Base-by-base conservation (phyloP, 2,113 vertebrate species). In the Abramis brama region DNA sequence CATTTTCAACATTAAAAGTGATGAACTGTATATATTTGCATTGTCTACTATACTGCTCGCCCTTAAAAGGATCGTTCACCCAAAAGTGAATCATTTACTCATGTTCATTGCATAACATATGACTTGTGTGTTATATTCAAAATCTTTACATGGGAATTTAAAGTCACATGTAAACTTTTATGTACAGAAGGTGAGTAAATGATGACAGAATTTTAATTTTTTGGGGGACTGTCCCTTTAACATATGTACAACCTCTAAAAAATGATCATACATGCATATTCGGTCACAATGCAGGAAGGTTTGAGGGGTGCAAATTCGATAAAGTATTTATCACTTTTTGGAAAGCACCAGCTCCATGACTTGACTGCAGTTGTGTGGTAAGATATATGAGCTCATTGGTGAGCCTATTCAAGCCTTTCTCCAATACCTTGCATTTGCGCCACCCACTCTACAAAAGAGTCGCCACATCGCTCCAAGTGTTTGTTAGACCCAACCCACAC, bases 371-470 rank as follows among this genome's bases (percentile, higher is more conserved):
- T 13, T 52, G 25, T 68, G 62, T 82, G 64, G 62, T 33, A 52
- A 68, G 80, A 82, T 68, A 68, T 33, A 66, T 66, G 25, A 82
- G 60, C 79, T 27, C 62, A 50, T 47, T 33, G 25, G 79, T 82
- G 62, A 82, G 25, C 25, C 57, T 62, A 64, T 80, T 64, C 59
- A 43, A 62, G 59, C 36, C 59, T 80, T 80, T 64, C 59, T 64
- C n/a, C n/a, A 27, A 62, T 80, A 80, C 59, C 78, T 45, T 64
- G 78, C n/a, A 80, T 62, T 80, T 80, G 78, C 25, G 39, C 78
- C 57, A 64, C 78, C 78, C 78, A 80, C 78, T 45, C 78, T 66
- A 50, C 62, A 76, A 76, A 68, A 82, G n/a, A 82, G 62, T 25
- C 19, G 11, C 39, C 62, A 82, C 79, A 64, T 50, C 17, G 43